phyloP scores from a whole-genome alignment of 2,797 vertebrate genomes.

The Pyrocephalus nanus region DNA sequence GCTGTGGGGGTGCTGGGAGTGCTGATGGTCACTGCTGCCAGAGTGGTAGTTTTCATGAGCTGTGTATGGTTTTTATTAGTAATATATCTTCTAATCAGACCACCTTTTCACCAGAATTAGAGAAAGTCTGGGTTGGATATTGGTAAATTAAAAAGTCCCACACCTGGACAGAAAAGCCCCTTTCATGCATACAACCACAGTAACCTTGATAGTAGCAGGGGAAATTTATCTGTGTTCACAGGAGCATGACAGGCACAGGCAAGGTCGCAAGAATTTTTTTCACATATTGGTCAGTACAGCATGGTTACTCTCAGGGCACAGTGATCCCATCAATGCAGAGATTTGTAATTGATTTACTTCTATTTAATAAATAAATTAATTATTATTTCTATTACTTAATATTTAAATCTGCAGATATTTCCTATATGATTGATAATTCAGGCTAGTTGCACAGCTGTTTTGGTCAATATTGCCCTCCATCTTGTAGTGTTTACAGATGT shows the following conservation, averaged over 20 bases:
- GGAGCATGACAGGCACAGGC: not conserved
- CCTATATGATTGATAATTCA: not conserved
- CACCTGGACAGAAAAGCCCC: not conserved
- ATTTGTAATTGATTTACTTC: not conserved
- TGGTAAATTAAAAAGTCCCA: not conserved
- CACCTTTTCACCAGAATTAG: not conserved
- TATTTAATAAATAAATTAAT: not conserved
- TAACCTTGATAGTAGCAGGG: not conserved
- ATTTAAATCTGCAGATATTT: not conserved
- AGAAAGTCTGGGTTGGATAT: not conserved
- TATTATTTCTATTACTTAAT: not conserved
- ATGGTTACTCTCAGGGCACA: not conserved
- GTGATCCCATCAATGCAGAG: not conserved
- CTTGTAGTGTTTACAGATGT: not conserved
- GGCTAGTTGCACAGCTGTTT: not conserved
- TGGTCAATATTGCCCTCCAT: not conserved
- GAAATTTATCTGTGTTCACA: not conserved
- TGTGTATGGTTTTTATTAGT: accelerated
- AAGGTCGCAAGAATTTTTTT: not conserved
- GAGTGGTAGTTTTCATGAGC: not conserved
- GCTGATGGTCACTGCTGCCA: not conserved
- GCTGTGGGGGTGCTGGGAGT: accelerated
- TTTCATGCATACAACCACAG: not conserved
- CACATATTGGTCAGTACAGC: not conserved
- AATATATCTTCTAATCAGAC: not conserved